Conservation (phyloP, 1,140 invertebrate species). For the Camponotus vicinus region DNA sequence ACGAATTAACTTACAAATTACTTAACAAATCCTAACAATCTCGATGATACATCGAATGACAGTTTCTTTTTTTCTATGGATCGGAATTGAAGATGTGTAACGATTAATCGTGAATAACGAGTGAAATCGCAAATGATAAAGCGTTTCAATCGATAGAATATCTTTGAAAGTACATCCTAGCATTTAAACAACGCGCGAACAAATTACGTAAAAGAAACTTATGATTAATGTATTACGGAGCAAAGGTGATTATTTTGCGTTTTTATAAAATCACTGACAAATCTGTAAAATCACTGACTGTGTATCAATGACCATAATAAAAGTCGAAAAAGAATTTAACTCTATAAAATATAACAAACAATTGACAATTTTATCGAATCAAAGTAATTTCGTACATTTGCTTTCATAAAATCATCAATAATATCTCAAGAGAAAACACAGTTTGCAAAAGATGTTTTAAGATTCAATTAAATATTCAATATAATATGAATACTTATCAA, state of each 20-base stretch:
- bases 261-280: not conserved
- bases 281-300: not conserved
- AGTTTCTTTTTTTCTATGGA: constrained; percentile 3
- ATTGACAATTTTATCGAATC: not conserved
- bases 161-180: constrained; percentile 3
- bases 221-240: constrained; percentile 19
- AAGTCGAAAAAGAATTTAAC: not conserved
- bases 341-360: not conserved
- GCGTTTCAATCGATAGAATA: not conserved
- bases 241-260: not conserved
- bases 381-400: not conserved
- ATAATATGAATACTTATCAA: no score
- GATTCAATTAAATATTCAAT: not conserved
- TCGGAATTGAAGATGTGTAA: not conserved
- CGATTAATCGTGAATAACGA: not conserved
- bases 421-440: not conserved
- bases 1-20: constrained; percentile 45
- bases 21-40: constrained; percentile 21
- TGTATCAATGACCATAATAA: not conserved
- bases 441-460: not conserved
- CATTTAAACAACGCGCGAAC: constrained; percentile 18
- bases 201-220: constrained; percentile 14
- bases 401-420: not conserved
- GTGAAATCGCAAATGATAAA: constrained; percentile 16
- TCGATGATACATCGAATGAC: not conserved